These are phyloP conservation scores for Actinernus sp. DNA, from an alignment of 92 coral and sea anemone genomes.

Conservation along the genomic window DNA sequence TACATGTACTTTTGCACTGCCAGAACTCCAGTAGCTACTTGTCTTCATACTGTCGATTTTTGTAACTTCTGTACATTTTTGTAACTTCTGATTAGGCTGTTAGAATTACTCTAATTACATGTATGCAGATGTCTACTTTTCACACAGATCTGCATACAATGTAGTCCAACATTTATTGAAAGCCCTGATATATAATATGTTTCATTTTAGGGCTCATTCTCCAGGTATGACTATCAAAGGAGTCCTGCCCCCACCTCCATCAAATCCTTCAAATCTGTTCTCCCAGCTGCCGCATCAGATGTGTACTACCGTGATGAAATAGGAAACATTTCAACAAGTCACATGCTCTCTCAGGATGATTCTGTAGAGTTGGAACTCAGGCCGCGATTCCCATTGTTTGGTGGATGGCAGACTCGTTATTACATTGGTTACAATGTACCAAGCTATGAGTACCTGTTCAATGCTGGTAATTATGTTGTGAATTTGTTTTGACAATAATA, in stretches of 20 bases:
- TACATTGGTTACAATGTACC: conserved; percentile 97
- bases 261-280: conserved; percentile 91
- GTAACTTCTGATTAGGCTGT: too few relatives aligned
- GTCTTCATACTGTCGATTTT: too few relatives aligned
- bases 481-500: too few relatives aligned
- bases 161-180: too few relatives aligned
- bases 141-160: too few relatives aligned
- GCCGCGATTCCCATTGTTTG: conserved; percentile 98
- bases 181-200: background rate
- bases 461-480: too few relatives aligned
- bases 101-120: too few relatives aligned
- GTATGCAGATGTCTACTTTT: too few relatives aligned
- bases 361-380: conserved; percentile 92
- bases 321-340: conserved; percentile 97
- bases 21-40: too few relatives aligned
- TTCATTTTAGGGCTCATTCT: conserved; percentile 84
- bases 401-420: conserved; percentile 99
- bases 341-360: conserved; percentile 87
- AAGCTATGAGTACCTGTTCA: conserved; percentile 90
- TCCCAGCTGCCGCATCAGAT: conserved; percentile 97
- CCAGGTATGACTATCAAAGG: conserved; percentile 97
- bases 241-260: conserved; percentile 95
- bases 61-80: too few relatives aligned
- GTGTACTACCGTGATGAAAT: conserved; percentile 98
- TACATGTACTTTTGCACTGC: too few relatives aligned